Evolutionary conservation across 2,113 vertebrate species (phyloP), one percentile per base, ranked within the genome.

Genomic region (Paraplagusia blochii): DNA sequence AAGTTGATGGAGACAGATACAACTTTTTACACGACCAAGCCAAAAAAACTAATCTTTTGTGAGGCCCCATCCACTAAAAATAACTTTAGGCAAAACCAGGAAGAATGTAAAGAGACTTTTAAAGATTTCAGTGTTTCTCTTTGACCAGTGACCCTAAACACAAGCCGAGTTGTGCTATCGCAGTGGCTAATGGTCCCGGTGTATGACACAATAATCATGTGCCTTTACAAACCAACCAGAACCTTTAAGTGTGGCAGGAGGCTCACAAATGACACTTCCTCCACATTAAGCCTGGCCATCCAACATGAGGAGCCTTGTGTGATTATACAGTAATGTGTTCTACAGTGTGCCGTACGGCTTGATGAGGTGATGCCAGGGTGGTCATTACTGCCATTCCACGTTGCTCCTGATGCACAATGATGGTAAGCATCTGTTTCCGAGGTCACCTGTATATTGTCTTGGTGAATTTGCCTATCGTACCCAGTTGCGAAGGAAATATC

Each of bases 301-400:
- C 79, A 80, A 80, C 69, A 62, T 74, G 76, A 57, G 72, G 71
- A 66, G 72, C 76, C 63, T 72, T 46, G 67, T 69, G 80, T 79
- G 76, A 86, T 86, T 83, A 83, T 77, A 86, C 85, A 86, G 82
- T 78, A 67, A 66, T 72, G 77, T 87, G 78, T 76, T 80, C 63
- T 59, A 73, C 77, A 68, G 73, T 49, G 70, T 69, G 67, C 63
- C 51, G 70, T 72, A 71, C 65, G 65, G 76, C 72, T 79, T 78
- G 76, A 81, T 81, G 79, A 84, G 77, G 79, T 82, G 83, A 74
- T 69, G 74, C 77, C 5, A 40, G 29, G 65, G 47, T 55, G 56
- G 72, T 80, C 79, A 87, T 79, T 72, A 80, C 84, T 42, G 66
- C 59, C 58, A 73, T 79, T 86, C 65, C 53, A 48, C 72, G 77